A percentile compares a stretch with the other conserved stretches of the same genome.
Conservation (phyloP, 2,888 invertebrate species). For the Leptinotarsa peninsularis region DNA sequence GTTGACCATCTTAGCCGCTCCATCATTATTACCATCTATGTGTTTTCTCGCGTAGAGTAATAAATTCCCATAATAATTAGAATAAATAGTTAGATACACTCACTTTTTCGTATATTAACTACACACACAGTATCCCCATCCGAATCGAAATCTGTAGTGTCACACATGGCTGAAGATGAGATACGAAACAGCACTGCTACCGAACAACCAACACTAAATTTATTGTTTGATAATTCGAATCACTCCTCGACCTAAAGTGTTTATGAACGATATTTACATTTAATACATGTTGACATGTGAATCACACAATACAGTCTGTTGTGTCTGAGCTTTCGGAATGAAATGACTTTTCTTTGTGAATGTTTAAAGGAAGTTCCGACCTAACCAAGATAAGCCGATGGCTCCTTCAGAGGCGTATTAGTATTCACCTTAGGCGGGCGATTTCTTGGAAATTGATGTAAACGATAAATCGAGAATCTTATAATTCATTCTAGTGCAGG, state of each 20-base stretch:
- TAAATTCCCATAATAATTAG: background rate
- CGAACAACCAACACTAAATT: slow-evolving; percentile 28
- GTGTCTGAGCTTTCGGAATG: slow-evolving; percentile 30
- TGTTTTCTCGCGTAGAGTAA: too few species aligned
- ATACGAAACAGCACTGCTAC: slow-evolving; percentile 7
- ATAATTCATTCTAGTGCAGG: background rate
- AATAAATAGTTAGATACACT: background rate
- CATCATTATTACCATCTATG: too few species aligned
- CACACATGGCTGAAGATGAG: slow-evolving; percentile 15
- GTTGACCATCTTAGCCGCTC: too few species aligned
- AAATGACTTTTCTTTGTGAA: slow-evolving; percentile 36
- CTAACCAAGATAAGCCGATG: slow-evolving; percentile 38
- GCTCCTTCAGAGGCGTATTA: slow-evolving; percentile 32
- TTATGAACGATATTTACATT: slow-evolving; percentile 18
- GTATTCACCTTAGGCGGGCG: slow-evolving; percentile 13
- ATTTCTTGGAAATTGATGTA: slow-evolving; percentile 11
- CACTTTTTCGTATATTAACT: slow-evolving; percentile 8
- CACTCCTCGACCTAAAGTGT: slow-evolving; percentile 4
- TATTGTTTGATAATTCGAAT: slow-evolving; percentile 28
- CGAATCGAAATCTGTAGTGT: background rate
- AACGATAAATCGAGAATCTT: background rate
- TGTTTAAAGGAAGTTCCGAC: slow-evolving; percentile 42
- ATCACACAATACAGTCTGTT: slow-evolving; percentile 32
- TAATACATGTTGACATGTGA: slow-evolving; percentile 21
- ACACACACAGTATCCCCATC: background rate